Evolutionary conservation across 2,888 invertebrate genomes (phyloP).

Genomic region (Agelastica alni): DNA sequence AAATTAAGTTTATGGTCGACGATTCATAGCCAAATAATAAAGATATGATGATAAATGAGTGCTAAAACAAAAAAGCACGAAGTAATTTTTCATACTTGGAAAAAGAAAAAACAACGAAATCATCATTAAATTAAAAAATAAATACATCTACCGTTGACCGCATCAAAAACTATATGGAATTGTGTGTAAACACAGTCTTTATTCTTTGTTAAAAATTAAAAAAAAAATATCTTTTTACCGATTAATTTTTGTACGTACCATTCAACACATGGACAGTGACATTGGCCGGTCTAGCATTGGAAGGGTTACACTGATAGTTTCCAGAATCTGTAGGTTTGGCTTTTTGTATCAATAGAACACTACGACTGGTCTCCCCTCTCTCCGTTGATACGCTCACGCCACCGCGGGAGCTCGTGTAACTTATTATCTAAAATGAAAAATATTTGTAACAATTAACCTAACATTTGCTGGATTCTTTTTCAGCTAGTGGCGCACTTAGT

Average conservation of each 20-base stretch:
- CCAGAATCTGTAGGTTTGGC: constrained; percentile 87
- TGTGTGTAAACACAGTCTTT: too few species aligned
- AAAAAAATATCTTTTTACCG: too few species aligned
- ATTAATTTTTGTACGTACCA: too few species aligned
- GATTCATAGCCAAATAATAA: constrained; percentile 2
- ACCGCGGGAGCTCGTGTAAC: constrained; percentile 89
- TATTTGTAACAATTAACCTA: background rate
- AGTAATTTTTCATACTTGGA: constrained; percentile 3
- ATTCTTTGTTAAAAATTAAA: too few species aligned
- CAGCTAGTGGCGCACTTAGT: too few species aligned
- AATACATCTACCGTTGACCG: too few species aligned
- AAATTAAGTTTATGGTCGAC: background rate
- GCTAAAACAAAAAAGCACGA: background rate
- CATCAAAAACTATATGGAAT: too few species aligned
- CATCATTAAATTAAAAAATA: too few species aligned
- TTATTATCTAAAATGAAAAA: constrained; percentile 76
- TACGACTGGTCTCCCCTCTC: constrained; percentile 88
- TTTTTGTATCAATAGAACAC: constrained; percentile 86
- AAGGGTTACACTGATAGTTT: constrained; percentile 91
- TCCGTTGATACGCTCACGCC: constrained; percentile 91
- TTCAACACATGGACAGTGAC: constrained; percentile 92
- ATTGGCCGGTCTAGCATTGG: constrained; percentile 89
- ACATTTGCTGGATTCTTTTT: background rate
- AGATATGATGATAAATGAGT: background rate
- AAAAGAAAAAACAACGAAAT: too few species aligned